Evolutionary conservation across 2,888 invertebrate genomes (phyloP).

Genomic region (Chymomyza amoena): DNA sequence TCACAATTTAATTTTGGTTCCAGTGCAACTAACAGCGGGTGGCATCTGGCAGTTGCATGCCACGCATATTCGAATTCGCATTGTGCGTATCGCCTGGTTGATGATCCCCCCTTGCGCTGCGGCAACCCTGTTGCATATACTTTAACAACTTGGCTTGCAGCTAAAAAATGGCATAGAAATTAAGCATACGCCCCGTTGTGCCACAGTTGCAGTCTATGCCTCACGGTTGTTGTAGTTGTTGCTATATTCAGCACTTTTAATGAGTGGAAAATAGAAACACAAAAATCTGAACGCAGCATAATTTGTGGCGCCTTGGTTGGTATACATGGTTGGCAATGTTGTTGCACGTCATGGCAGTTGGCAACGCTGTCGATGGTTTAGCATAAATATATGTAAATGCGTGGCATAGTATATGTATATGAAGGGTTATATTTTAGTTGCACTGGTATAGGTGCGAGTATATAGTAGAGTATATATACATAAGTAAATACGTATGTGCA

Average conservation of each 20-base stretch:
- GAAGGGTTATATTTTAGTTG: conserved; percentile 6
- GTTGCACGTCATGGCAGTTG: not conserved
- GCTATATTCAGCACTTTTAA: conserved; percentile 34
- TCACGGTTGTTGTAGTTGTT: conserved; percentile 12
- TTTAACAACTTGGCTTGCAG: conserved; percentile 3
- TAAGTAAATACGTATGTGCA: not conserved
- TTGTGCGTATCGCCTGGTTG: conserved; percentile 1
- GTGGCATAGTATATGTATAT: not conserved
- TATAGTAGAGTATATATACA: too few relatives aligned
- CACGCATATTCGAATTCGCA: conserved; percentile 1
- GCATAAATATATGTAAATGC: not conserved
- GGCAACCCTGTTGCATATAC: not conserved
- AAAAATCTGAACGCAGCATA: conserved; percentile 12
- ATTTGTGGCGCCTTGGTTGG: not conserved
- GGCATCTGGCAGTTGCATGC: not conserved
- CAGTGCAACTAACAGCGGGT: not conserved
- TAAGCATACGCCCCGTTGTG: conserved; percentile 62
- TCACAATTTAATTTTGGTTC: not conserved
- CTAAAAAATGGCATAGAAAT: conserved; percentile 44
- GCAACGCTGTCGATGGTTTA: not conserved
- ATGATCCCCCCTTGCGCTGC: not conserved
- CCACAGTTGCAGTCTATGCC: conserved; percentile 15
- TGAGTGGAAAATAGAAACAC: conserved; percentile 20
- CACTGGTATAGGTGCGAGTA: conserved; percentile 10
- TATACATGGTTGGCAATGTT: not conserved